Conservation (phyloP, 2,888 invertebrate genomes). For the Scaptomyza caliginosa region DNA sequence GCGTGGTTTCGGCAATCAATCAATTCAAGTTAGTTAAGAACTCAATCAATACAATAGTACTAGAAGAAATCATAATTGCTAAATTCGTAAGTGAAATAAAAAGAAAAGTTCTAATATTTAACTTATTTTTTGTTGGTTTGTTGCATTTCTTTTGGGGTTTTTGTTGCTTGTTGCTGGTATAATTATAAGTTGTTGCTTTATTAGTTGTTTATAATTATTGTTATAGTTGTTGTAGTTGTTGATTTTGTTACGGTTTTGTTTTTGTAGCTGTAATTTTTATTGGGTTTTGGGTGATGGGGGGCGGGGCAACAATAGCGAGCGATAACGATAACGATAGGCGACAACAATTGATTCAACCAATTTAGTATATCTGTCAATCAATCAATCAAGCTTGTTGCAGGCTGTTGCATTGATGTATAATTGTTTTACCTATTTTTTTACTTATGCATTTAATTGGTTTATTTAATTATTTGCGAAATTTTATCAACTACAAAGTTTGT, state of each 20-base stretch:
- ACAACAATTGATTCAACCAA: slow-evolving; percentile 62
- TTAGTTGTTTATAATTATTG: slow-evolving; percentile 34
- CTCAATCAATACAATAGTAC: slow-evolving; percentile 33
- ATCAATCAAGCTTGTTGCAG: slow-evolving; percentile 70
- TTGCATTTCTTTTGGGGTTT: slow-evolving; percentile 15
- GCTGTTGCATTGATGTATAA: slow-evolving; percentile 53
- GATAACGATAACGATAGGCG: slow-evolving; percentile 35
- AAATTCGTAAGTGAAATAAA: slow-evolving; percentile 8
- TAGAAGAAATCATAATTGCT: slow-evolving; percentile 16
- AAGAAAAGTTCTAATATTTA: slow-evolving; percentile 13
- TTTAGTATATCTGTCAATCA: slow-evolving; percentile 35
- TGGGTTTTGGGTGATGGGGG: too few species aligned
- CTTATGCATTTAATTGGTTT: slow-evolving; percentile 61
- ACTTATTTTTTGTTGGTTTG: slow-evolving; percentile 10
- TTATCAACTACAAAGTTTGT: slow-evolving; percentile 67
- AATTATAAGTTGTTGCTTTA: slow-evolving; percentile 49
- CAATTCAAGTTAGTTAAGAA: slow-evolving; percentile 43
- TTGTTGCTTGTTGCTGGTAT: slow-evolving; percentile 42
- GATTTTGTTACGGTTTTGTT: slow-evolving; percentile 21
- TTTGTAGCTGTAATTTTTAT: slow-evolving; percentile 14
- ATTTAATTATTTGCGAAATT: slow-evolving; percentile 63
- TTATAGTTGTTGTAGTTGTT: slow-evolving; percentile 42
- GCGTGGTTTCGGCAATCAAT: slow-evolving; percentile 33
- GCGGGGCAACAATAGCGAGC: slow-evolving; percentile 41
- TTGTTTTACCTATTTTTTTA: slow-evolving; percentile 30